Evolutionary conservation across 2,888 invertebrate species (phyloP), one percentile per base, ranked within the genome.

Genomic region (Troides oblongomaculatus): DNA sequence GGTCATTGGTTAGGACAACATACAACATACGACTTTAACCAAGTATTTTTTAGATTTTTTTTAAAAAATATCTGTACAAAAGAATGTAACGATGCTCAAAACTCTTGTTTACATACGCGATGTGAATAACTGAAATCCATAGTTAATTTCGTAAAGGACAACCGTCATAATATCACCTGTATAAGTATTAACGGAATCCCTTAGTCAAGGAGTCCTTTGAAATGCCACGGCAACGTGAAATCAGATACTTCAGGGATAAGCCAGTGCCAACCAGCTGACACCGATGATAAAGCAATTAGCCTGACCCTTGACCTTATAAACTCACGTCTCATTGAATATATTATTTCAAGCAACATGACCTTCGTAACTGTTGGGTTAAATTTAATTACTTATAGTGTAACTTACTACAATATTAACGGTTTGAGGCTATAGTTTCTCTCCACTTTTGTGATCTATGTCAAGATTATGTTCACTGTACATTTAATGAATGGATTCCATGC

Each of bases 181-280:
- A 7, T 14, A 5, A 14, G 39, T 60, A 61, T 30, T 36, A 21
- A 50, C 59, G 50, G 23, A 60, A 50, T 14, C n/a, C 30, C 21
- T 25, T 46, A 14, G 30, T 53, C 66, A 60, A 50, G 5, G 59
- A 64, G 63, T 61, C 69, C 69, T 46, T 65, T 62, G 57, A 65
- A 62, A 62, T 66, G 69, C 65, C 64, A 59, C 65, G 59, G 69
- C 62, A 62, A 70, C 62, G 58, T 59, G 66, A 17, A 66, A 70
- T 25, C 57, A 58, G 58, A 70, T 62, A 66, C 64, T 36, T 60
- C 23, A 8, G n/a, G 61, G 65, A 39, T 66, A 14, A 66, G 30
- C 65, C 62, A 18, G 36, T 56, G 61, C 17, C 64, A 65, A 69
- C 65, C 46, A 46, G 59, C 58, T 66, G 62, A 66, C 53, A 36